These are phyloP conservation scores for Lipophrys pholis DNA, from an alignment of 2,113 vertebrate genomes.

Conservation along the genomic window DNA sequence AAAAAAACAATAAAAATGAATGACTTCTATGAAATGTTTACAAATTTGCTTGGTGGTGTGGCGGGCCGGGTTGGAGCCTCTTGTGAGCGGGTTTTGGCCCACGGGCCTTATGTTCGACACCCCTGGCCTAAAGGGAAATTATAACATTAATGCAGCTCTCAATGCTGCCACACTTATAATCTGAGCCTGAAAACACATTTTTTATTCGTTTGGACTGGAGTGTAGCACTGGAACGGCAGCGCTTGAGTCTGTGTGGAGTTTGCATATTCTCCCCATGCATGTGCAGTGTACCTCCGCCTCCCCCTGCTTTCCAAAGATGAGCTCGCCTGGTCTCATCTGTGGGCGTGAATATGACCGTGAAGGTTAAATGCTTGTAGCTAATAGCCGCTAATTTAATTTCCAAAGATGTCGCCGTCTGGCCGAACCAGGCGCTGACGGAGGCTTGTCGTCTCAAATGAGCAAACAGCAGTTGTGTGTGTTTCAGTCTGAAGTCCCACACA, in stretches of 20 bases:
- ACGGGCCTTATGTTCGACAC: too few relatives aligned
- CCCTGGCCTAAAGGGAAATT: background rate
- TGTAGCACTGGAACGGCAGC: background rate
- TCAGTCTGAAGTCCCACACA: too few relatives aligned
- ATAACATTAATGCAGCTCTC: background rate
- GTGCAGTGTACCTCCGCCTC: too few relatives aligned
- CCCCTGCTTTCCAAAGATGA: too few relatives aligned
- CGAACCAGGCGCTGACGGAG: background rate
- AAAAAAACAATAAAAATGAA: too few relatives aligned
- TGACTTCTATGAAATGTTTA: too few relatives aligned
- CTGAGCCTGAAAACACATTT: background rate
- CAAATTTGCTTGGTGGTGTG: too few relatives aligned
- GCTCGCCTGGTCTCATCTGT: too few relatives aligned
- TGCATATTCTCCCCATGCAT: background rate
- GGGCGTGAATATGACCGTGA: background rate
- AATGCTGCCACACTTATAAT: background rate
- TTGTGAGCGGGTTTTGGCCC: too few relatives aligned
- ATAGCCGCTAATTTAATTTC: background rate
- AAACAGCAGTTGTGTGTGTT: too few relatives aligned
- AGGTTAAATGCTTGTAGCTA: background rate
- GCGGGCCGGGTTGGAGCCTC: too few relatives aligned
- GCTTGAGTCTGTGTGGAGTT: background rate
- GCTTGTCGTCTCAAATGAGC: background rate
- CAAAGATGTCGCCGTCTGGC: background rate
- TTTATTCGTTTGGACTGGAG: background rate